Conservation (phyloP, 2,113 vertebrate genomes). For the Campylorhamphus procurvoides region DNA sequence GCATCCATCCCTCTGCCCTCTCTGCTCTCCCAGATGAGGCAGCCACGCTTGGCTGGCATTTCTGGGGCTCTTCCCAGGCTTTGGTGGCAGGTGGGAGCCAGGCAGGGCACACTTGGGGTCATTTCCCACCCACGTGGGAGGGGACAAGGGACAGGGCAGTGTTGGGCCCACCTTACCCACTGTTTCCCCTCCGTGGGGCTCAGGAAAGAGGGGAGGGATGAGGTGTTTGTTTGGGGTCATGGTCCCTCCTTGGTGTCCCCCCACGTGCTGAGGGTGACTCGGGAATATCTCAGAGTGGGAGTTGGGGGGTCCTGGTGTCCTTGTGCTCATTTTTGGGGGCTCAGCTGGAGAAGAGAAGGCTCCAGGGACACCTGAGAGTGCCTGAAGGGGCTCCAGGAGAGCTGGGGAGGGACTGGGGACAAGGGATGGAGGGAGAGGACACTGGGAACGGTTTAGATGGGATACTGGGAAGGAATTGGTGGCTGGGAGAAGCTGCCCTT, state of each 20-base stretch:
- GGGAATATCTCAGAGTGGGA: rapidly evolving
- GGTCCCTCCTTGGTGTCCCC: too few relatives aligned
- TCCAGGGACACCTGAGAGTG: neutral
- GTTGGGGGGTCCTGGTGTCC: neutral
- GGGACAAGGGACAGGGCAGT: rapidly evolving
- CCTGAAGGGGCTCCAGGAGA: neutral
- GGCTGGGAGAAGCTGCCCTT: neutral
- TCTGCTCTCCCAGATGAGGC: neutral
- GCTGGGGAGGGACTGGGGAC: neutral
- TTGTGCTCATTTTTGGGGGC: neutral
- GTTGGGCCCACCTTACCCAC: rapidly evolving
- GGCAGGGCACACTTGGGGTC: rapidly evolving
- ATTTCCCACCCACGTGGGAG: neutral
- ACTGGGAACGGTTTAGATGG: neutral
- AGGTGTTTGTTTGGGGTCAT: neutral
- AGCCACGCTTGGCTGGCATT: neutral
- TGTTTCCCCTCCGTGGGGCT: rapidly evolving
- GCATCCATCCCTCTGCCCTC: too few relatives aligned
- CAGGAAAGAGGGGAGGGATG: neutral
- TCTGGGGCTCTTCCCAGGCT: neutral
- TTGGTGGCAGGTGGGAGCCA: rapidly evolving
- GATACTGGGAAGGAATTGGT: neutral
- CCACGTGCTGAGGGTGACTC: rapidly evolving
- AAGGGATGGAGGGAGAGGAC: neutral
- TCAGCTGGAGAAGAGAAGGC: neutral